Percentiles rank a stretch among this genome's conserved stretches.
phyloP scores from a whole-genome alignment of 2,113 vertebrate species.

The Nothocercus julius region DNA sequence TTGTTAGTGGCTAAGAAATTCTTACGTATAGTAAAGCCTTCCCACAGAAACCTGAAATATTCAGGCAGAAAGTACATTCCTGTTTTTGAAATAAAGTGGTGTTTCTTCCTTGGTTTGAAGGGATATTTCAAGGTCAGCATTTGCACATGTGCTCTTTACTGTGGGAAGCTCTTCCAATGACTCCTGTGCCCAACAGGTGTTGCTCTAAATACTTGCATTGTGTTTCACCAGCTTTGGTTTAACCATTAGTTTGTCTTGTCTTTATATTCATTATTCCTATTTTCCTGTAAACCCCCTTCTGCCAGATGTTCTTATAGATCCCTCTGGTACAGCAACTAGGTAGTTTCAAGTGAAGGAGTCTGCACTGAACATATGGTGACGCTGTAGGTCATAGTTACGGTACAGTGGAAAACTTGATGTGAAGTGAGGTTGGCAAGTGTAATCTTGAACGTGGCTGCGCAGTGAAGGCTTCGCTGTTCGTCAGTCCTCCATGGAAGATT shows the following conservation, averaged over 20 bases:
- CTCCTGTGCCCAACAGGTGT: background rate
- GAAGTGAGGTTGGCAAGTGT: background rate
- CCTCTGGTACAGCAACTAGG: background rate
- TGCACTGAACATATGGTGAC: background rate
- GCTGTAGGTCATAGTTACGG: background rate
- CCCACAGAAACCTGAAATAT: background rate
- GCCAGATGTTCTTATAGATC: background rate
- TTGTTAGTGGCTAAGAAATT: background rate
- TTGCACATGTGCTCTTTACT: background rate
- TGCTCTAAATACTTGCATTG: background rate
- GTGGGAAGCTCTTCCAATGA: background rate
- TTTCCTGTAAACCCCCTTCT: background rate
- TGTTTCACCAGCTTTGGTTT: constrained; percentile 1
- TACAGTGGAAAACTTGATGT: background rate
- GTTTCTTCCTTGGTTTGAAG: background rate
- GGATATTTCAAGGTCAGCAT: background rate
- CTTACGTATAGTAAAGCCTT: background rate
- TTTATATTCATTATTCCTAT: background rate
- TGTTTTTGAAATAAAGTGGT: background rate
- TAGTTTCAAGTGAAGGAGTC: background rate
- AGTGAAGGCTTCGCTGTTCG: background rate
- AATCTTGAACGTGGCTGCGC: background rate
- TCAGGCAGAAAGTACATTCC: background rate
- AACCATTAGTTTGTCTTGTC: background rate
- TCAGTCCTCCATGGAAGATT: background rate